Percentiles rank a stretch among this genome's conserved stretches.
These are phyloP conservation scores for Mesorhabditis spiculigera DNA, from an alignment of 2,888 invertebrate species.

Conservation along the genomic window DNA sequence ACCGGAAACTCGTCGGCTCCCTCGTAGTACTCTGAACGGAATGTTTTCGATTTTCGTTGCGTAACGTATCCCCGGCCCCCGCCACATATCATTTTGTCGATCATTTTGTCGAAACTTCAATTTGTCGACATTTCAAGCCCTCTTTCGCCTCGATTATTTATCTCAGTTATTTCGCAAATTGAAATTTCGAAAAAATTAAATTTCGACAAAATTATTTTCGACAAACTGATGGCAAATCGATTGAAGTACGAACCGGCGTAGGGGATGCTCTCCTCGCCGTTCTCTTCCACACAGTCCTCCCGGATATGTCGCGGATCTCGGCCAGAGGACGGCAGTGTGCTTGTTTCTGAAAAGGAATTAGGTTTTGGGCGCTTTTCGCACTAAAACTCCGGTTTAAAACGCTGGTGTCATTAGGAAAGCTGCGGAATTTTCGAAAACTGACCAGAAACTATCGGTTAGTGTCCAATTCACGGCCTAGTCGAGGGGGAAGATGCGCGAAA, in stretches of 20 bases:
- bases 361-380: too few species aligned
- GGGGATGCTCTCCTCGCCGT: slow-evolving; percentile 37
- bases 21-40: slow-evolving; percentile 39
- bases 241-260: background rate
- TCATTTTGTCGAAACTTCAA: too few species aligned
- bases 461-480: too few species aligned
- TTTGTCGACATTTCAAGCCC: background rate
- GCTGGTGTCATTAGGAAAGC: too few species aligned
- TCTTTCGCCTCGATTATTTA: background rate
- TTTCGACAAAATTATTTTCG: too few species aligned
- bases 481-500: too few species aligned
- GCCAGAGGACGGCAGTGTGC: slow-evolving; percentile 8
- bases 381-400: too few species aligned
- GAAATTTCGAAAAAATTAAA: background rate
- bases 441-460: too few species aligned
- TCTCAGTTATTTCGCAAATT: background rate
- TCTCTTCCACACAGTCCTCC: slow-evolving; percentile 44
- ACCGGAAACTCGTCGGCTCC: slow-evolving; percentile 35
- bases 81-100: too few species aligned
- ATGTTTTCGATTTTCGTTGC: too few species aligned
- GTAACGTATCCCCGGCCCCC: too few species aligned
- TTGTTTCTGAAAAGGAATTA: background rate
- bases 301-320: slow-evolving; percentile 28
- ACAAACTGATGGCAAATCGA: background rate
- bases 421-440: too few species aligned